Evolutionary conservation across 2,113 vertebrate species (phyloP), one percentile per base, ranked within the genome.

Genomic region (Anhinga anhinga): DNA sequence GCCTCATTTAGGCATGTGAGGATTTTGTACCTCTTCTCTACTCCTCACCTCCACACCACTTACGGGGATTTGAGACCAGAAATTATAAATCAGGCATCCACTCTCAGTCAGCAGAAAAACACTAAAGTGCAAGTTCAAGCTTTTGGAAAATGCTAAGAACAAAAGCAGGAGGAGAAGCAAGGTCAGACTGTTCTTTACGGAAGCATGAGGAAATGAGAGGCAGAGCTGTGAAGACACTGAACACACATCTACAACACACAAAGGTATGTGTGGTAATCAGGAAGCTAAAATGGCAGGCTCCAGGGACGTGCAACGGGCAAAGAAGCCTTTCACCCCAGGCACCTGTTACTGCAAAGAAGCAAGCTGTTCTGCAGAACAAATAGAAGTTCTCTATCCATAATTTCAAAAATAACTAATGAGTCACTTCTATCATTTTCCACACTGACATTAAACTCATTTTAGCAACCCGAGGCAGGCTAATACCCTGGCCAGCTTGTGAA

Each of bases 71-170:
- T 73, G 83, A 82, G 44, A 74, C 34, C 76, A 78, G 56, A 79
- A 76, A 70, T 72, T 86, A 84, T 47, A 95, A 90, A 92, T 86
- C 83, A 91, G 36, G 29, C 86, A 94, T 59, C 52, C 1, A 7
- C 30, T 76, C 56, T 90, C 63, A 73, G 67, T 88, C 85, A 95
- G 69, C 61, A 97, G 25, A 91, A 92, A 86, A 74, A 3, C 12
- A 79, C 25, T 5, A 13, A 80, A 93, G 67, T 49, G 36, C 59
- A 93, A 83, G 47, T 78, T 78, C 52, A 86, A 93, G 72, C 22
- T 67, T 85, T 55, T 56, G 22, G 44, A 90, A 97, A 90, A 69
- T 40, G 25, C 45, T 36, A 77, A 77, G 71, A 96, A 92, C 32
- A 90, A 78, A 90, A 86, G 71, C 10, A 3, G 83, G 55, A 94